phyloP scores from a whole-genome alignment of 2,888 invertebrate genomes.

The Morpho helenor region DNA sequence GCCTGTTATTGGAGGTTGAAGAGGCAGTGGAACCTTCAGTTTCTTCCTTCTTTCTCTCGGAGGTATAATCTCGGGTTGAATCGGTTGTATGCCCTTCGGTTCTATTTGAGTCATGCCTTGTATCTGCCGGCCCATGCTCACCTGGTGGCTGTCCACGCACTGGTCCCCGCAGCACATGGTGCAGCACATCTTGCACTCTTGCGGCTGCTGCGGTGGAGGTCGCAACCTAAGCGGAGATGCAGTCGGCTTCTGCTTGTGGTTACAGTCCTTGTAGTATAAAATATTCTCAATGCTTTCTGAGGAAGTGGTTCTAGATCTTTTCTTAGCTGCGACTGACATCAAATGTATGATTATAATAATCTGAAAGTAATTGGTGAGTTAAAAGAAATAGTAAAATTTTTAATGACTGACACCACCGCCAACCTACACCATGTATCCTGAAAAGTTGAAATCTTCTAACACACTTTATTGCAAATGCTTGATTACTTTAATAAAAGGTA shows the following conservation, averaged over 20 bases:
- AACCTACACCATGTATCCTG: no score
- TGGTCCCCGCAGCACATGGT: conserved; percentile 57
- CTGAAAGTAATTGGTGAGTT: conserved; percentile 36
- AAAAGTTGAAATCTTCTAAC: no score
- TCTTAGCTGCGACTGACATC: conserved; percentile 35
- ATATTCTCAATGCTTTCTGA: conserved; percentile 67
- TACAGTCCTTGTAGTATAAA: conserved; percentile 61
- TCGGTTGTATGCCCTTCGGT: conserved; percentile 13
- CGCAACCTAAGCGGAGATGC: conserved; percentile 5
- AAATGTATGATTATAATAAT: conserved; percentile 43
- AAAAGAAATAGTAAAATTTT: background rate
- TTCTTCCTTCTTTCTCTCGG: conserved; percentile 41
- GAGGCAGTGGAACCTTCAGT: conserved; percentile 23
- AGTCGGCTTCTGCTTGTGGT: conserved; percentile 35
- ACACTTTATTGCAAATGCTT: no score
- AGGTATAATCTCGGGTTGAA: conserved; percentile 29
- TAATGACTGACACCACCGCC: no score
- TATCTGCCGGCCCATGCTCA: conserved; percentile 31
- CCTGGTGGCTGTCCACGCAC: conserved; percentile 34
- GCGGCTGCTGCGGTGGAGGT: background rate
- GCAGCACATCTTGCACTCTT: conserved; percentile 55
- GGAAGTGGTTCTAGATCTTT: conserved; percentile 32
- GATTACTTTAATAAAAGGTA: no score
- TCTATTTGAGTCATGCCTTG: conserved; percentile 23
- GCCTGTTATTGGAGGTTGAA: conserved; percentile 32